Base-by-base conservation (phyloP, 1,140 invertebrate genomes). In the Drosophila fuyamai region DNA sequence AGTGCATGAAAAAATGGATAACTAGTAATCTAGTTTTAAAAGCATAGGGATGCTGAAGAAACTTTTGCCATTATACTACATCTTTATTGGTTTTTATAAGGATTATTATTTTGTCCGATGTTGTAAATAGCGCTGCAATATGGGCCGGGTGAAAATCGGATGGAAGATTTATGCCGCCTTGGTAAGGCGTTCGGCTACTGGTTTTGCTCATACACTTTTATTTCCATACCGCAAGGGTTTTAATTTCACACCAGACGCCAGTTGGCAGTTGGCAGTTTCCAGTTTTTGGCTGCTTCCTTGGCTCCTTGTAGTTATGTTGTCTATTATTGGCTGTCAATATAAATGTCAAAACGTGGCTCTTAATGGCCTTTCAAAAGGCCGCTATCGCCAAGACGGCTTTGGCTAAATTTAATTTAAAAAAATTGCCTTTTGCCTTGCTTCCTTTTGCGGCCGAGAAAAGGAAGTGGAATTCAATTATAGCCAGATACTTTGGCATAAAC, bases 261-360 rank as follows among this genome's bases (percentile, higher is more conserved):
- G 58, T 62, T 53, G 76, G 58, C 29, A 63, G 66, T 56, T 71
- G 44, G 13, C 27, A 47, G 50, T 74, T 74, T 58, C 51, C 40
- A 68, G 60, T 56, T 67, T 56, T 53, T 27, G 36, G 70, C 46
- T 35, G 29, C 44, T 29, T 75, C 53, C 51, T 18, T 56, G 50
- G 59, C 51, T 41, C 60, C 68, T 43, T 70, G 80, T 88, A 88
- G 83, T 88, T 89, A 88, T 89, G 84, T 88, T 89, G 84, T 88
- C 84, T 84, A 89, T 89, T 89, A 89, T 89, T 80, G 85, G 77
- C 81, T 90, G 89, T 91, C 89, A 86, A 85, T 91, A 91, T 91
- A 91, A 91, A 91, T 91, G 89, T 91, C 89, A 90, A 89, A 81
- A 65, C 62, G 60, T 35, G 59, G 43, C 77, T 78, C 68, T 84